Evolutionary conservation across 2,113 vertebrate genomes (phyloP).

Genomic region (Coptodon bakossiorum): DNA sequence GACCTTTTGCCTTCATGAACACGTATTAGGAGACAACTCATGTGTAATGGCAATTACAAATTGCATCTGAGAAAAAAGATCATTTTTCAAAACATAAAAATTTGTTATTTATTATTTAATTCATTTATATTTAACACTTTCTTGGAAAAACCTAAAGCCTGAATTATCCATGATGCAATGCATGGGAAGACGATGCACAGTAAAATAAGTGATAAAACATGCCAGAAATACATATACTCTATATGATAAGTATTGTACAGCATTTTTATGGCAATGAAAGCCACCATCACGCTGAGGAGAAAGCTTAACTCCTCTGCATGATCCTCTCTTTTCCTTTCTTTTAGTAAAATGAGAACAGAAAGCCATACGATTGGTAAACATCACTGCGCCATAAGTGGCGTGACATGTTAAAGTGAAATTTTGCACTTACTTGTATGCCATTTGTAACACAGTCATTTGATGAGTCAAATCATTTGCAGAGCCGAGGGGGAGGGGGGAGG

Average conservation of each 20-base stretch:
- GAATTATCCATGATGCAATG: not conserved
- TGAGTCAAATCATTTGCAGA: not conserved
- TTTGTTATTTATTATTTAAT: not conserved
- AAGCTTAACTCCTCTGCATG: not conserved
- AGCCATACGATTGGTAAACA: not conserved
- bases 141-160: not conserved
- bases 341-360: conserved; percentile 28
- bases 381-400: not conserved
- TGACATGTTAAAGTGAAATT: conserved; percentile 28
- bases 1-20: not conserved
- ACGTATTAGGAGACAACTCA: not conserved
- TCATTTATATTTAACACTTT: not conserved
- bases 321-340: not conserved
- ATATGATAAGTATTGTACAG: not conserved
- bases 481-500: not conserved
- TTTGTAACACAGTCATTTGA: not conserved
- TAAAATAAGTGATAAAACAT: not conserved
- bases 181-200: not conserved
- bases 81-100: not conserved
- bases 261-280: not conserved
- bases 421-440: not conserved
- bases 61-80: not conserved
- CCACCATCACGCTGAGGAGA: not conserved
- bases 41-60: not conserved
- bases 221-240: not conserved